Evolutionary conservation across 2,797 vertebrate genomes (phyloP).

Genomic region (Peromyscus attwateri): DNA sequence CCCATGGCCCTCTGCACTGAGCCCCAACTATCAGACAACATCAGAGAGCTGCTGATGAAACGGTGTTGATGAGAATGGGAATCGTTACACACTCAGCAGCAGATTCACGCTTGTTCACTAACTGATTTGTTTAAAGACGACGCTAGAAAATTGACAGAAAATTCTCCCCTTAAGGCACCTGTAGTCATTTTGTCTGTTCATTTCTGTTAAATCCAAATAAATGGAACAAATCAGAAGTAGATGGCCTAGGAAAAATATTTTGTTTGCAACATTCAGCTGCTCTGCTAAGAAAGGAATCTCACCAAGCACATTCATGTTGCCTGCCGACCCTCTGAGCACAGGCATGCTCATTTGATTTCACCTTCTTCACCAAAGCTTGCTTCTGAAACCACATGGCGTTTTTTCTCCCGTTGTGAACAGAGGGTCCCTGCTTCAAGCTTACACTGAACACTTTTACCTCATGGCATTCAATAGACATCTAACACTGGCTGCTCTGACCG

Average conservation of each 20-base stretch:
- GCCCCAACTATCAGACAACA: not conserved
- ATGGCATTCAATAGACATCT: not conserved
- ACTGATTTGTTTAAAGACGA: not conserved
- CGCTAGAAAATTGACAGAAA: not conserved
- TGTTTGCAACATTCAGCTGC: not conserved
- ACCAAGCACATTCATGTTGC: not conserved
- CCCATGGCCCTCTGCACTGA: not conserved
- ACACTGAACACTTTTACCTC: not conserved
- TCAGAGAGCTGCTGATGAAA: not conserved
- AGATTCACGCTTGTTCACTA: not conserved
- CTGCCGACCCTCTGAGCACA: not conserved
- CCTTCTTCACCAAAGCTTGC: not conserved
- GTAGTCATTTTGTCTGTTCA: not conserved
- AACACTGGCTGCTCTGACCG: not conserved
- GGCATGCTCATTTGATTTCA: accelerated
- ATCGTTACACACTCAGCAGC: not conserved
- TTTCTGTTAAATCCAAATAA: slow-evolving; percentile 1
- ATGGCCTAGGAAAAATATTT: not conserved
- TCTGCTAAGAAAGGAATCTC: not conserved
- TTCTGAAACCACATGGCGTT: not conserved
- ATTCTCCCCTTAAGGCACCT: not conserved
- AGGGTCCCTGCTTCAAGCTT: not conserved
- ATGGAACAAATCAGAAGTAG: slow-evolving; percentile 3
- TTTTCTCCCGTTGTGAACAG: not conserved
- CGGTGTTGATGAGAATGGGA: not conserved